These are phyloP conservation scores for Gallinago paraguaiae DNA, from an alignment of 2,113 vertebrate genomes.

Conservation along the genomic window DNA sequence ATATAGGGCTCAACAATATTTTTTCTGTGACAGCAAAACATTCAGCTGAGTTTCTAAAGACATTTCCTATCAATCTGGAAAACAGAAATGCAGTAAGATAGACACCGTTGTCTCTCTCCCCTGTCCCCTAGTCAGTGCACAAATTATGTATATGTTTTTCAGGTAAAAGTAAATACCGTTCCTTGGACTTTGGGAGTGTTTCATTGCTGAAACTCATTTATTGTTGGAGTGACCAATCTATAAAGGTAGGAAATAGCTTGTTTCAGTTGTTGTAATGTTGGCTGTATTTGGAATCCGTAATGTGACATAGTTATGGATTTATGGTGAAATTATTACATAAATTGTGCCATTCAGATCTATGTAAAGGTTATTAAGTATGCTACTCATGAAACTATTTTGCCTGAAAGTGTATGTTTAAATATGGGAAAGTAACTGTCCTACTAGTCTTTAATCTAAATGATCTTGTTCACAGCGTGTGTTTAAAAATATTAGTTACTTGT, in stretches of 20 bases:
- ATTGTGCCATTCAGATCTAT: not conserved
- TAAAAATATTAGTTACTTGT: not conserved
- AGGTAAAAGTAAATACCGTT: slow-evolving; percentile 50
- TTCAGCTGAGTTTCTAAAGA: not conserved
- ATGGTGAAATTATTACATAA: not conserved
- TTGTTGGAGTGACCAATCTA: slow-evolving; percentile 76
- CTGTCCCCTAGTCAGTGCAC: not conserved
- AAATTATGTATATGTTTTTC: not conserved
- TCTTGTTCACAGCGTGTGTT: not conserved
- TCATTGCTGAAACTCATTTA: slow-evolving; percentile 72
- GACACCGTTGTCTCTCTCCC: not conserved
- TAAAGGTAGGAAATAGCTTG: slow-evolving; percentile 71
- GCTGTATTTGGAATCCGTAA: not conserved
- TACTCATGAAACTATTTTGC: not conserved
- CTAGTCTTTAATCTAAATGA: not conserved
- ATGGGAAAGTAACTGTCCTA: not conserved
- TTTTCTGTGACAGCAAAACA: not conserved
- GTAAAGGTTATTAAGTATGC: not conserved
- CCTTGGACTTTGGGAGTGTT: slow-evolving; percentile 3
- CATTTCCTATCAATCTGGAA: not conserved
- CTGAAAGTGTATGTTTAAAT: not conserved
- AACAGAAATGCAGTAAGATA: not conserved
- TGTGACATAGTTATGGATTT: not conserved
- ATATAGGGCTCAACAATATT: not conserved
- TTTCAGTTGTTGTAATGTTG: not conserved